Conservation (phyloP, 2,888 invertebrate species). For the Lepidochrysops patricia region DNA sequence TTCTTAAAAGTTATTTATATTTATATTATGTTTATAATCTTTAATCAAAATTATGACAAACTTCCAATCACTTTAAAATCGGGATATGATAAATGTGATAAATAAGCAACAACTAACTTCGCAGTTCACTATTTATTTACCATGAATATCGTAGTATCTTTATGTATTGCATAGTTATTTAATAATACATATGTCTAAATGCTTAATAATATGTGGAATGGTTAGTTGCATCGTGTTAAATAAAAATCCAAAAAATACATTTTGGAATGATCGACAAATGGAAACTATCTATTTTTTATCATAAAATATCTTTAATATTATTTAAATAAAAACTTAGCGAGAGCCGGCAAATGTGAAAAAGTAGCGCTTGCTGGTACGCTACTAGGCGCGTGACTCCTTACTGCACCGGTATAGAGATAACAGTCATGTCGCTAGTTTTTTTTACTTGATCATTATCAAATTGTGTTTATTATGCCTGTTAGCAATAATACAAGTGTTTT, state of each 20-base stretch:
- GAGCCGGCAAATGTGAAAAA: too few relatives aligned
- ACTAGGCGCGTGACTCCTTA: too few relatives aligned
- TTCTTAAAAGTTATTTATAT: neutral
- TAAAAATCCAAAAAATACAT: neutral
- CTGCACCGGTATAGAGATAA: too few relatives aligned
- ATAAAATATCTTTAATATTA: neutral
- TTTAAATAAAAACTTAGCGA: too few relatives aligned
- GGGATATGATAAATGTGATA: neutral
- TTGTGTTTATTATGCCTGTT: neutral
- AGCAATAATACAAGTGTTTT: neutral
- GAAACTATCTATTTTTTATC: neutral
- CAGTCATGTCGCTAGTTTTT: too few relatives aligned
- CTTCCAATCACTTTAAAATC: neutral
- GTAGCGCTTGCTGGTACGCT: too few relatives aligned
- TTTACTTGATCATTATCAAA: conserved; percentile 9
- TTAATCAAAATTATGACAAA: neutral
- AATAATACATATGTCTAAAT: too few relatives aligned
- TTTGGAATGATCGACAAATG: conserved; percentile 9
- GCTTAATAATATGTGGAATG: neutral
- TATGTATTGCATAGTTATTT: neutral
- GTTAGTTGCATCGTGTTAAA: neutral
- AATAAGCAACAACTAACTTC: too few relatives aligned
- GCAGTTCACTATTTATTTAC: neutral
- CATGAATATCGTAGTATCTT: neutral
- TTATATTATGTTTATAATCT: neutral